phyloP scores from a whole-genome alignment of 2,797 vertebrate species.

The Urocyon cinereoargenteus region DNA sequence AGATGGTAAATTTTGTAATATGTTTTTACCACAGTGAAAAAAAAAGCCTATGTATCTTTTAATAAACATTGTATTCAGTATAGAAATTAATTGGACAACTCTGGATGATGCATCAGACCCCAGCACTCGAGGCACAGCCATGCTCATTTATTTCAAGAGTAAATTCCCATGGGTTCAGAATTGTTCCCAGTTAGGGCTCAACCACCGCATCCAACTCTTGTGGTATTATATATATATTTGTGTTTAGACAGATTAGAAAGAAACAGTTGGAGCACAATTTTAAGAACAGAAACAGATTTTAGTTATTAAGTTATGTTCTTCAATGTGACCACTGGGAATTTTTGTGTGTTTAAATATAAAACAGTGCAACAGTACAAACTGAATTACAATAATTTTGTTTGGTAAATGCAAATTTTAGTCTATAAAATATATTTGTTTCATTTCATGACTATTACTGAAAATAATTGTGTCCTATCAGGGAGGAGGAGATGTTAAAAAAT shows the following conservation, averaged over 20 bases:
- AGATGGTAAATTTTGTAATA: background rate
- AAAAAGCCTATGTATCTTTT: background rate
- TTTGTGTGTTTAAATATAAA: slow-evolving; percentile 25
- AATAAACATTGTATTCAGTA: background rate
- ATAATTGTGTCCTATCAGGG: background rate
- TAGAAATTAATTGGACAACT: slow-evolving; percentile 15
- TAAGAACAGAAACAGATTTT: background rate
- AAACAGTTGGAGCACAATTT: background rate
- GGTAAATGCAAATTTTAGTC: background rate
- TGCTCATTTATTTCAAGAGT: background rate
- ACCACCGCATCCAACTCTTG: background rate
- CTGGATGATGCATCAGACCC: background rate
- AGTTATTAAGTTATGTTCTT: slow-evolving; percentile 17
- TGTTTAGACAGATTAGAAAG: background rate
- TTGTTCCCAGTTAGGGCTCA: background rate
- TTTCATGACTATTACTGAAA: background rate
- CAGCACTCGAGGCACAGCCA: background rate
- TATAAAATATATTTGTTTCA: background rate
- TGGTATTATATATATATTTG: background rate
- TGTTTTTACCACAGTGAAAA: background rate
- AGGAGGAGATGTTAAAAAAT: background rate
- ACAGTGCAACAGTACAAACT: background rate
- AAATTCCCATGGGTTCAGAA: background rate
- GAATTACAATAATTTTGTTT: background rate
- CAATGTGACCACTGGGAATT: background rate